phyloP scores from a whole-genome alignment of 1,140 invertebrate species.

The Neodiprion fabricii region DNA sequence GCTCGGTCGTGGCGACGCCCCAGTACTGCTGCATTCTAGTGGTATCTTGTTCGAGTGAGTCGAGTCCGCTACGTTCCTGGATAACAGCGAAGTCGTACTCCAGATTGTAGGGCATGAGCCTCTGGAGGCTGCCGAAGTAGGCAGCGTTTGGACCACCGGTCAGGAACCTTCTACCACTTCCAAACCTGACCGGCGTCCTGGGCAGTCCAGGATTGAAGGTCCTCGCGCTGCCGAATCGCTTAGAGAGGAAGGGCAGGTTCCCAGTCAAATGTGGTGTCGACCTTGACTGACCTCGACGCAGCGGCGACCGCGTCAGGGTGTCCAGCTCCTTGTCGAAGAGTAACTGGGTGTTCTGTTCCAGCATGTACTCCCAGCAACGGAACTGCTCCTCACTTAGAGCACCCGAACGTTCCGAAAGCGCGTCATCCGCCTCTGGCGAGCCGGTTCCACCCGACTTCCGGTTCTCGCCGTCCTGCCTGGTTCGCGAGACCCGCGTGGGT shows the following conservation, averaged over 20 bases:
- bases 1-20: constrained; percentile 84
- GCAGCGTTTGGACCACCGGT: constrained; percentile 81
- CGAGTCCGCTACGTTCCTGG: constrained; percentile 73
- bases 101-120: constrained; percentile 83
- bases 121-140: constrained; percentile 83
- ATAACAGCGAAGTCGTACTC: constrained; percentile 85
- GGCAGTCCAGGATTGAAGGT: constrained; percentile 69
- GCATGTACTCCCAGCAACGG: constrained; percentile 92
- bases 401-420: constrained; percentile 63
- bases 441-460: constrained; percentile 40
- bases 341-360: constrained; percentile 88
- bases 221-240: constrained; percentile 80
- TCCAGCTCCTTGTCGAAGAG: constrained; percentile 88
- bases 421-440: constrained; percentile 60
- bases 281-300: constrained; percentile 57
- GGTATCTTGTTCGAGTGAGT: constrained; percentile 77
- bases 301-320: constrained; percentile 69
- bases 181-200: constrained; percentile 50
- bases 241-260: constrained; percentile 68
- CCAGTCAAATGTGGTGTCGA: constrained; percentile 53
- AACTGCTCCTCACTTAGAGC: constrained; percentile 82
- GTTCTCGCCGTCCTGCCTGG: constrained; percentile 44
- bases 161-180: constrained; percentile 61
- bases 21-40: constrained; percentile 86
- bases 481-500: constrained; percentile 31